Evolutionary conservation across 2,888 invertebrate genomes (phyloP).

Genomic region (Platycnemis pennipes): DNA sequence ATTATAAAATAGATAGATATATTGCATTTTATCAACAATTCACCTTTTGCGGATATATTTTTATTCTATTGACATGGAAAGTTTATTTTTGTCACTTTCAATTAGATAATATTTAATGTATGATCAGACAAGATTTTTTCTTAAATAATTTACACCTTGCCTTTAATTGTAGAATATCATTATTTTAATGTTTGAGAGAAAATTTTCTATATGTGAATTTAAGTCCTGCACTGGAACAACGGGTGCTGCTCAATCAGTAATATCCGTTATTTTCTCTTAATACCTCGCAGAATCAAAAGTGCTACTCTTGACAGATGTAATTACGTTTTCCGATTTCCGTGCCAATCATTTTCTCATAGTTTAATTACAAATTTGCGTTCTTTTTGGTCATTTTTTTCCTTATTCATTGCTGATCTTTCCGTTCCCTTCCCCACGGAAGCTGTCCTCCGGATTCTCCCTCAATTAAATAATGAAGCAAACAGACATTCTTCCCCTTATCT

Average conservation of each 20-base stretch:
- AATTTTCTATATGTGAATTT: too few relatives aligned
- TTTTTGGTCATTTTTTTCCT: background rate
- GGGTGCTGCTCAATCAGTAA: background rate
- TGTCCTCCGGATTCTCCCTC: background rate
- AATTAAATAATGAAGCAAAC: slow-evolving; percentile 5
- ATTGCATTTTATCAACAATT: too few relatives aligned
- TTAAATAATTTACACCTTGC: too few relatives aligned
- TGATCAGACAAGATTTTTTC: too few relatives aligned
- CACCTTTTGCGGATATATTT: too few relatives aligned
- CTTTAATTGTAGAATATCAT: too few relatives aligned
- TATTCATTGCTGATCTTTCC: background rate
- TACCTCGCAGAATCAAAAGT: background rate
- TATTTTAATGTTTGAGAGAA: too few relatives aligned
- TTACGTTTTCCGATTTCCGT: background rate
- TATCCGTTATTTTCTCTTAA: background rate
- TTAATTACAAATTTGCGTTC: background rate
- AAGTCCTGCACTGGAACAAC: too few relatives aligned
- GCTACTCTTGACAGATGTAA: background rate
- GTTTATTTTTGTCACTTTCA: too few relatives aligned
- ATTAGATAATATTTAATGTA: too few relatives aligned
- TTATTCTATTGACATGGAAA: too few relatives aligned
- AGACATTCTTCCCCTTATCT: background rate
- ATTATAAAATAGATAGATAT: too few relatives aligned
- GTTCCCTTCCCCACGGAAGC: background rate
- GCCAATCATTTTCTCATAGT: background rate